A percentile compares a stretch with the other conserved stretches of the same genome.
These are phyloP conservation scores for Pinna nobilis DNA, from an alignment of 1,140 invertebrate species.

Conservation along the genomic window DNA sequence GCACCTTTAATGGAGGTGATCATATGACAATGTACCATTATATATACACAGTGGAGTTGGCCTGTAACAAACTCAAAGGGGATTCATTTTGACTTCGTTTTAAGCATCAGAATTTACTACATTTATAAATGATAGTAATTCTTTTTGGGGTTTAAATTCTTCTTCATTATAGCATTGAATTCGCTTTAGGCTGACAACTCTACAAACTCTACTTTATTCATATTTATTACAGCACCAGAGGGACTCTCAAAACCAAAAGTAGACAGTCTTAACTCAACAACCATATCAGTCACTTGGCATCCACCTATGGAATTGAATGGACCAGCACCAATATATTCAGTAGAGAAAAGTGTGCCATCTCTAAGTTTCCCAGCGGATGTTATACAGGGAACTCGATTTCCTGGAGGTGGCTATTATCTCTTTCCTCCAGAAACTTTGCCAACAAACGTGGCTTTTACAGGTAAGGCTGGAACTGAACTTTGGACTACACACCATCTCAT, in stretches of 20 bases:
- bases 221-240: conserved; percentile 59
- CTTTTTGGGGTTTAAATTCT: too few relatives aligned
- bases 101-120: too few relatives aligned
- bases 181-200: not conserved
- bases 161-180: too few relatives aligned
- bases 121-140: too few relatives aligned
- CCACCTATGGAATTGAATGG: conserved; percentile 67
- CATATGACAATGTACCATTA: too few relatives aligned
- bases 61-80: too few relatives aligned
- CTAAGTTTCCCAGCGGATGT: conserved; percentile 68
- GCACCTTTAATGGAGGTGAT: too few relatives aligned
- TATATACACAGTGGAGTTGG: too few relatives aligned
- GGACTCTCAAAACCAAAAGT: conserved; percentile 58
- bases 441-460: conserved; percentile 69
- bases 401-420: conserved; percentile 70
- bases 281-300: conserved; percentile 64
- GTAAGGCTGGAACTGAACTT: conserved; percentile 50
- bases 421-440: conserved; percentile 68
- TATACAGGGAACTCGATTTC: conserved; percentile 67
- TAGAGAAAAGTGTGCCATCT: conserved; percentile 66
- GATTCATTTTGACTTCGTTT: too few relatives aligned
- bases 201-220: not conserved
- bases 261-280: conserved; percentile 65
- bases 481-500: not conserved
- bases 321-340: conserved; percentile 63